Evolutionary conservation across 2,797 vertebrate species (phyloP).

Genomic region (Halcyon badia): DNA sequence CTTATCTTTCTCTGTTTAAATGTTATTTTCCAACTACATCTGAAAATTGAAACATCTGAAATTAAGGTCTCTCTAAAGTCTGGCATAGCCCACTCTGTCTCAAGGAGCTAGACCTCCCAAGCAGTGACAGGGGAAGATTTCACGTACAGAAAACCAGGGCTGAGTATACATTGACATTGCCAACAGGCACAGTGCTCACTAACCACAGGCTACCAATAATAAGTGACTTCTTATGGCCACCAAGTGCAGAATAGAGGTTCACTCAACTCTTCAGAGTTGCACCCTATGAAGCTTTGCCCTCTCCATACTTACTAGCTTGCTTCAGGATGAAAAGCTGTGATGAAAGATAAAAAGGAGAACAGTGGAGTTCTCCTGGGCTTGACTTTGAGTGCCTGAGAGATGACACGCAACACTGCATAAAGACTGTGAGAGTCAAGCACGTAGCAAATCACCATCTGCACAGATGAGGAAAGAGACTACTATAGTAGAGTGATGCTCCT

Average conservation of each 20-base stretch:
- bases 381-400: background rate
- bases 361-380: background rate
- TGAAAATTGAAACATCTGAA: background rate
- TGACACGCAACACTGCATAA: background rate
- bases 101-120: background rate
- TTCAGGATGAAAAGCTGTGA: background rate
- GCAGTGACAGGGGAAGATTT: background rate
- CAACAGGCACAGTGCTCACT: accelerated
- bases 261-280: background rate
- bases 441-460: background rate
- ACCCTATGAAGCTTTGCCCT: no score
- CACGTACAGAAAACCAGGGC: accelerated
- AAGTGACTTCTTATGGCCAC: background rate
- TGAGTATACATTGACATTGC: accelerated
- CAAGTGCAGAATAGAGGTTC: background rate
- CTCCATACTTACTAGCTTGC: background rate
- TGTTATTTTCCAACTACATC: background rate
- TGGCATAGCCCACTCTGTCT: background rate
- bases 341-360: background rate
- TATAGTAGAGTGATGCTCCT: background rate
- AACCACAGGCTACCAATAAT: background rate
- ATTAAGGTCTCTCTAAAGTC: background rate
- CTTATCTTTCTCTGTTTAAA: background rate
- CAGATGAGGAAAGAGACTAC: background rate
- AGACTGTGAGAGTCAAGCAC: background rate